Percentiles rank a stretch among this genome's conserved stretches.
Conservation (phyloP, 2,888 invertebrate species). For the Agrochola macilenta region DNA sequence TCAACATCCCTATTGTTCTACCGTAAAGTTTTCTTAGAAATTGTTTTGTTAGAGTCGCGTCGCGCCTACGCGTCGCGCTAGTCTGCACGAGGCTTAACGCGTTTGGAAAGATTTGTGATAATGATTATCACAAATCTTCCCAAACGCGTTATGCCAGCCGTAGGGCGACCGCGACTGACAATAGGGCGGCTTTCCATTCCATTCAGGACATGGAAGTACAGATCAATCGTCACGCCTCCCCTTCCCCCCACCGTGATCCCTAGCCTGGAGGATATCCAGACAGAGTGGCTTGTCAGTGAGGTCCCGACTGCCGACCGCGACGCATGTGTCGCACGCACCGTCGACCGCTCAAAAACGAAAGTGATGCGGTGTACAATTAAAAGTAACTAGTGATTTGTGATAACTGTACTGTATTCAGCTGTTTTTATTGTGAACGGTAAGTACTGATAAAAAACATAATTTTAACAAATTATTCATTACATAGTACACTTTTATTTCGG, state of each 20-base stretch:
- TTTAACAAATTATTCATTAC: neutral
- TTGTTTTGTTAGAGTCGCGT: too few species aligned
- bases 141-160: constrained; percentile 26
- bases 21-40: too few species aligned
- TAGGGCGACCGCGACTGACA: constrained; percentile 60
- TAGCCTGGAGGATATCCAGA: constrained; percentile 78
- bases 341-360: constrained; percentile 68
- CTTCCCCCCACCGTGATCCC: constrained; percentile 69
- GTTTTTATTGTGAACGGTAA: constrained; percentile 74
- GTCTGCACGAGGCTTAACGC: neutral
- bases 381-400: constrained; percentile 76
- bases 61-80: too few species aligned
- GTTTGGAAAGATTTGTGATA: constrained; percentile 9
- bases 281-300: constrained; percentile 77
- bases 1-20: too few species aligned
- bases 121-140: constrained; percentile 5
- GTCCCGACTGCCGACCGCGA: constrained; percentile 73
- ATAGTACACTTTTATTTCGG: neutral
- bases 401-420: constrained; percentile 64
- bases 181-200: constrained; percentile 77
- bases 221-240: constrained; percentile 86
- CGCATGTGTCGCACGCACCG: constrained; percentile 70
- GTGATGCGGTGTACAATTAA: constrained; percentile 84
- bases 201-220: constrained; percentile 83
- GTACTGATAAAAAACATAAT: constrained; percentile 50